Conservation (phyloP, 2,113 vertebrate species). For the Mastomys natalensis region DNA sequence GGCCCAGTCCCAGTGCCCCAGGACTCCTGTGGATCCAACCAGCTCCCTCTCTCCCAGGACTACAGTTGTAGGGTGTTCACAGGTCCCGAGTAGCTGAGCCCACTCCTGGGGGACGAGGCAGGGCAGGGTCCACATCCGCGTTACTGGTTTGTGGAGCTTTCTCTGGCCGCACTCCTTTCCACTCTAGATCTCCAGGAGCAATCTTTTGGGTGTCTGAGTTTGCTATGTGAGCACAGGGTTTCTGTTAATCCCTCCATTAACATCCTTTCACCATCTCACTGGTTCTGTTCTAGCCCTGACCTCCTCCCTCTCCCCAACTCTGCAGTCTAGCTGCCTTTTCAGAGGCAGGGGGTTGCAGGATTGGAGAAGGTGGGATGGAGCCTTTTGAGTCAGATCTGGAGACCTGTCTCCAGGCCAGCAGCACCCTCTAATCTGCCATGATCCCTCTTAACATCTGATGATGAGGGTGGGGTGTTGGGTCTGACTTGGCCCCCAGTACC, state of each 20-base stretch:
- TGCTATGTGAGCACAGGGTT: constrained; percentile 26
- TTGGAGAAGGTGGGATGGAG: neutral
- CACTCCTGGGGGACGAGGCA: neutral
- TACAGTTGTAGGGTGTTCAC: constrained; percentile 8
- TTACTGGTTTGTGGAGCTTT: constrained; percentile 6
- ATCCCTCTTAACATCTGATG: constrained; percentile 23
- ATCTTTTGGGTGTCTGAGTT: constrained; percentile 30
- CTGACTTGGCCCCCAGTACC: constrained; percentile 17
- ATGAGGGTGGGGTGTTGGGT: neutral
- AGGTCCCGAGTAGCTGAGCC: constrained; percentile 10
- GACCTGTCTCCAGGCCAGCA: neutral
- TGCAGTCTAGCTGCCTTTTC: neutral
- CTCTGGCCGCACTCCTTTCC: constrained; percentile 57
- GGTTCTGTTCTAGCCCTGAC: neutral
- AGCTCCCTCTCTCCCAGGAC: neutral
- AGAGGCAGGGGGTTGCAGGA: neutral
- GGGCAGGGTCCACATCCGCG: constrained; percentile 35
- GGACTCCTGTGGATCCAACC: constrained; percentile 29
- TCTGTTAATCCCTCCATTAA: neutral
- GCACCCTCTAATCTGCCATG: neutral
- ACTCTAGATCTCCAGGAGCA: neutral
- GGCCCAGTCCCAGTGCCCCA: neutral
- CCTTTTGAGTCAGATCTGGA: constrained; percentile 30
- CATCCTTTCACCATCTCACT: neutral
- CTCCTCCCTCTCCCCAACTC: neutral